Percentiles rank a stretch among this genome's conserved stretches.
These are phyloP conservation scores for Pterobdella sp. DNA, from an alignment of 2,888 invertebrate genomes.

Conservation along the genomic window DNA sequence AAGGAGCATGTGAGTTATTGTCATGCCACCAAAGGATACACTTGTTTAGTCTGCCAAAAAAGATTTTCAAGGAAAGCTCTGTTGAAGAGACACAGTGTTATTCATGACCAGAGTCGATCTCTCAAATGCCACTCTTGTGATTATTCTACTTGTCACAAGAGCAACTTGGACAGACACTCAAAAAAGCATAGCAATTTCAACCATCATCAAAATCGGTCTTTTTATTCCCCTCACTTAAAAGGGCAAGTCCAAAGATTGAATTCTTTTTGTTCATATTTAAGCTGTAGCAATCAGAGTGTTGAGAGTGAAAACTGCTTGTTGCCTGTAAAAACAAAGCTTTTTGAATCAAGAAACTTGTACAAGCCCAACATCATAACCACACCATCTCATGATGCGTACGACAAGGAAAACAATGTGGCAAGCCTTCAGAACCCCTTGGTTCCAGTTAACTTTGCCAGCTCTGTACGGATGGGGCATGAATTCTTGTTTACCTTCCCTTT, in stretches of 20 bases:
- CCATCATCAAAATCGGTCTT: not conserved
- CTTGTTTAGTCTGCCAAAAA: constrained; percentile 22
- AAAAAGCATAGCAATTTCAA: constrained; percentile 24
- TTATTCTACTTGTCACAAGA: constrained; percentile 31
- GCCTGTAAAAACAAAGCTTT: not conserved
- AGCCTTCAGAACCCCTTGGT: not conserved
- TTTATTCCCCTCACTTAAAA: not conserved
- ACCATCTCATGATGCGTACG: not conserved
- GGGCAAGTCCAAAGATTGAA: not conserved
- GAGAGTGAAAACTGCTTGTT: not conserved
- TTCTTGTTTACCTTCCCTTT: not conserved
- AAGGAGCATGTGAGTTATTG: constrained; percentile 28
- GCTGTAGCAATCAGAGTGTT: not conserved
- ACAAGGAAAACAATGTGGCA: not conserved
- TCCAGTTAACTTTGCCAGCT: not conserved
- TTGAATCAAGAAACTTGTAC: not conserved
- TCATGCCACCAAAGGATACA: constrained; percentile 29
- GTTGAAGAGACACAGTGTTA: constrained; percentile 29
- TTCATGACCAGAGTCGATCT: constrained; percentile 23
- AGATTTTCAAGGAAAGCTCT: constrained; percentile 30
- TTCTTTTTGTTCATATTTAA: not conserved
- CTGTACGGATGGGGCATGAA: not conserved
- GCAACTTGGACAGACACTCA: constrained; percentile 31
- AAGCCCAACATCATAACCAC: not conserved
- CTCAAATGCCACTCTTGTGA: constrained; percentile 26